phyloP scores from a whole-genome alignment of 2,113 vertebrate species.

The Sprattus sprattus region DNA sequence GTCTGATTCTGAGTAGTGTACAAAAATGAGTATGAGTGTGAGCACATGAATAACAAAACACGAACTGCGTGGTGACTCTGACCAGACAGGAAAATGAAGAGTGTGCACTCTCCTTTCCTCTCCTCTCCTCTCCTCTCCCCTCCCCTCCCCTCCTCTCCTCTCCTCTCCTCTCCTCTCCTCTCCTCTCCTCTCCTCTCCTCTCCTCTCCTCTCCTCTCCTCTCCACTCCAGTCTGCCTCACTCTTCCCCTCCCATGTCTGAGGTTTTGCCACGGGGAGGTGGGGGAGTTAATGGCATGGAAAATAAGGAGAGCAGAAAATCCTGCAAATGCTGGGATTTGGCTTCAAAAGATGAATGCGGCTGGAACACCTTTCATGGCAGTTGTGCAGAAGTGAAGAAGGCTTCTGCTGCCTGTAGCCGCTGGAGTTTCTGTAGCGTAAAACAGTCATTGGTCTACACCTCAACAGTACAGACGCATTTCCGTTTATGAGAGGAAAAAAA shows the following conservation, averaged over 20 bases:
- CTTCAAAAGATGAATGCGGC: not conserved
- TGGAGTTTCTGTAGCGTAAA: not conserved
- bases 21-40: no score
- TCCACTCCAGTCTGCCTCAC: not conserved
- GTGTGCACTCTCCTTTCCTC: not conserved
- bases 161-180: not conserved
- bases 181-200: not conserved
- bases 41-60: no score
- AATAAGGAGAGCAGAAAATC: slow-evolving; percentile 7
- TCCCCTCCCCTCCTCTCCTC: not conserved
- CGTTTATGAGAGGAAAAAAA: not conserved
- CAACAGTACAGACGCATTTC: not conserved
- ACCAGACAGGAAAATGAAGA: no score
- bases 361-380: not conserved
- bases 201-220: not conserved
- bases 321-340: slow-evolving; percentile 1
- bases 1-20: no score
- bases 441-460: not conserved
- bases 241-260: not conserved
- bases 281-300: not conserved
- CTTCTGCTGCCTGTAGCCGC: not conserved
- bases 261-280: not conserved
- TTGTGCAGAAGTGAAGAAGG: not conserved
- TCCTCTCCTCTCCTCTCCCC: not conserved
- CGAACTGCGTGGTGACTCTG: no score